Conservation (phyloP, 2,797 vertebrate genomes). For the Corythornis leucogaster region DNA sequence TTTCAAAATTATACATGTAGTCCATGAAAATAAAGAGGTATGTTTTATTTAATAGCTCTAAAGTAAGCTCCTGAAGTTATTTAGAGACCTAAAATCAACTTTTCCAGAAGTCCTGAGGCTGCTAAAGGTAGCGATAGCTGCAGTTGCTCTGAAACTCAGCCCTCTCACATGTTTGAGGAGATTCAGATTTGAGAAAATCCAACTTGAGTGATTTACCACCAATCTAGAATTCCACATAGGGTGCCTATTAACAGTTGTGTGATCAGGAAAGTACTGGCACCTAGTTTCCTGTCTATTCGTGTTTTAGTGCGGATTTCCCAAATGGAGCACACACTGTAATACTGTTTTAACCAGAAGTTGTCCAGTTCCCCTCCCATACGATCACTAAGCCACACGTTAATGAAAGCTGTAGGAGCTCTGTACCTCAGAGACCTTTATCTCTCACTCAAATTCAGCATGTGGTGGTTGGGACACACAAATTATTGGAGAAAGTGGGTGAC, state of each 20-base stretch:
- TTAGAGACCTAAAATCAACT: not conserved
- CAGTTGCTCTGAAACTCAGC: not conserved
- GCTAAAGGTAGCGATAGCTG: not conserved
- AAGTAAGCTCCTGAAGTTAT: not conserved
- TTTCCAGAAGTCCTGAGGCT: not conserved
- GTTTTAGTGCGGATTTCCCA: not conserved
- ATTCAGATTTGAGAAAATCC: not conserved
- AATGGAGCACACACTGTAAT: fast-evolving
- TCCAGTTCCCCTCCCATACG: not conserved
- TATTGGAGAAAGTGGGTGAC: not conserved
- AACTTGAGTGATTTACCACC: not conserved
- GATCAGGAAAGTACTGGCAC: not conserved
- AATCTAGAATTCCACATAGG: not conserved
- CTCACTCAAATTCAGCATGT: not conserved
- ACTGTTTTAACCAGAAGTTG: not conserved
- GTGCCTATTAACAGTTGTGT: not conserved
- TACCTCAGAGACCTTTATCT: not conserved
- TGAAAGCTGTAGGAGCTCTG: not conserved
- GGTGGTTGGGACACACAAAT: not conserved
- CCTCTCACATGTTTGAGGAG: not conserved
- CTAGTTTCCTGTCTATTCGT: not conserved
- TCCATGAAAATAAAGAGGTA: not conserved
- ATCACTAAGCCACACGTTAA: not conserved
- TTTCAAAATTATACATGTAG: not conserved
- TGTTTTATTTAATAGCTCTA: not conserved